Percentiles rank a stretch among this genome's conserved stretches.
Evolutionary conservation across 1,140 invertebrate species (phyloP).

Genomic region (Trichonephila clavipes): DNA sequence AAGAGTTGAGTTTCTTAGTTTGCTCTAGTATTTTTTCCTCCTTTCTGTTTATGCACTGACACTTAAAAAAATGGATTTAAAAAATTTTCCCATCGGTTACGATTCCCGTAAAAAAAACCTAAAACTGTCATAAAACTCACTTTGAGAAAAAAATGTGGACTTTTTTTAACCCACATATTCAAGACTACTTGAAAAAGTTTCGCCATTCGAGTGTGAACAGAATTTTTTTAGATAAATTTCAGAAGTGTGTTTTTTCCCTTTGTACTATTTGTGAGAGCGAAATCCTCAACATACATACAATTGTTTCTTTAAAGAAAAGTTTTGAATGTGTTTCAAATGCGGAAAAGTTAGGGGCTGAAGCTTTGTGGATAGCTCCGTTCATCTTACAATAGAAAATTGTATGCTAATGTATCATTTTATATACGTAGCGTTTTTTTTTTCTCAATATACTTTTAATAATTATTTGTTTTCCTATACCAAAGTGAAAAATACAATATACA

Average conservation of each 20-base stretch:
- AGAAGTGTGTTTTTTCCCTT: background rate
- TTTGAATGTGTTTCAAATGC: no score
- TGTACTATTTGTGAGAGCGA: background rate
- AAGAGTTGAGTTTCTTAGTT: no score
- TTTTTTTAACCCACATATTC: background rate
- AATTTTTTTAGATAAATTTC: background rate
- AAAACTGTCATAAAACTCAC: background rate
- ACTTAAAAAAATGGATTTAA: conserved; percentile 18
- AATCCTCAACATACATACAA: background rate
- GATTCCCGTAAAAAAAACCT: background rate
- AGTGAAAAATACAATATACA: no score
- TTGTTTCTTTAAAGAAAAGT: background rate
- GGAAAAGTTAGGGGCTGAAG: no score
- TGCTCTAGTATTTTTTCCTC: background rate
- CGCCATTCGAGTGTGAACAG: background rate
- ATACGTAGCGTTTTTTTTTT: no score
- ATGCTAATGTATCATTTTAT: no score
- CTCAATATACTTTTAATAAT: no score
- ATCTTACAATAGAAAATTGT: no score
- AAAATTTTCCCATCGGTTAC: background rate
- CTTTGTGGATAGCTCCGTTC: no score
- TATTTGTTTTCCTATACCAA: no score
- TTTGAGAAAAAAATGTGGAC: background rate
- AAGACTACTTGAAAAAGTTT: background rate
- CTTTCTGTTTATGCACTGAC: background rate